Base-by-base conservation (phyloP, 2,797 vertebrate species). In the Threskiornis aethiopicus region DNA sequence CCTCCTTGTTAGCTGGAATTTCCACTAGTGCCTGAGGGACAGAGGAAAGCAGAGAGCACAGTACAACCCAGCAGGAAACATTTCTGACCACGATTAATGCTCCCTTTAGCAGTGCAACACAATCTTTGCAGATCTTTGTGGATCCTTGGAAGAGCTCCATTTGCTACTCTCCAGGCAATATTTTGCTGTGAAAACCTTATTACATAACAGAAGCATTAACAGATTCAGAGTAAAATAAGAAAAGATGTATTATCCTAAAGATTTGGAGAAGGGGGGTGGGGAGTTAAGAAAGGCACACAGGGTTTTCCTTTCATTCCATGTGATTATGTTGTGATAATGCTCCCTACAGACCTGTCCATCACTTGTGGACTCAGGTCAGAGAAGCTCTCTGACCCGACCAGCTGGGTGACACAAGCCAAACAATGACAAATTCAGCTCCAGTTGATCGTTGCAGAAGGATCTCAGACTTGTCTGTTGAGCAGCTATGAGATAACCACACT, bases 241-340 rank as follows among this genome's bases (percentile, higher is more conserved):
- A 95, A 93, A 96, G 82, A 65, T 70, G 91, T 13, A 97, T 97
- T 97, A 93, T 94, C 61, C 67, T 61, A 88, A 93, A 95, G 92
- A 78, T 91, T 37, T 51, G 71, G 76, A 65, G 88, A 87, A 84
- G 44, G 73, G 5, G 55, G 22, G 15, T 21, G 66, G 28, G 16
- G 31, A 84, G 91, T 93, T 95, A 88, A 96, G 92, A 97, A 96
- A 94, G 84, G 71, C 95, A 75, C 83, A 78, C 69, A 76, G 6
- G 39, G 62, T 67, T 93, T 95, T 95, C 91, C 93, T 96, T 97
- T 97, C 95, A 90, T 25, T 94, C 72, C 88, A 10, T 95, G 96
- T 97, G 97, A 97, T 96, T 96, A 97, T 96, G 85, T 87, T 96
- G 96, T 82, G 94, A 97, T 95, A 98, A 98, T 96, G 84, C 94